Conservation (phyloP, 2,797 vertebrate species). For the Acrossocheilus fasciatus region DNA sequence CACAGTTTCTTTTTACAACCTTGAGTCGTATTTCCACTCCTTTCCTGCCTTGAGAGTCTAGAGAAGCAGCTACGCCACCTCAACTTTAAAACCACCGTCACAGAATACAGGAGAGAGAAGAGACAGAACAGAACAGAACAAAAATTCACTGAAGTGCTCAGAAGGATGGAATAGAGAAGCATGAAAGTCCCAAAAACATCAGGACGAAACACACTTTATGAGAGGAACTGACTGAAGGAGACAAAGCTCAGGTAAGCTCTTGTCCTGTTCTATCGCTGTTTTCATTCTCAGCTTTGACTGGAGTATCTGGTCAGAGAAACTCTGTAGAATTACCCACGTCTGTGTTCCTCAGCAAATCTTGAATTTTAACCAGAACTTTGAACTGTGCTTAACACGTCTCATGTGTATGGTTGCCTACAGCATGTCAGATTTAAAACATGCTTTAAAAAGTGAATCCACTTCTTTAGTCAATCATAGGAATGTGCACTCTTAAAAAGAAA, state of each 20-base stretch:
- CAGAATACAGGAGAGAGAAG: constrained; percentile 15
- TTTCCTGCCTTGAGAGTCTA: constrained; percentile 6
- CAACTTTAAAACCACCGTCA: constrained; percentile 38
- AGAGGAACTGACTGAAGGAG: constrained; percentile 33
- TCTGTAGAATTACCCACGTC: neutral
- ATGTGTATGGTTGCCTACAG: neutral
- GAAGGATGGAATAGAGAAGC: constrained; percentile 36
- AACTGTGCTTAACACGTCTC: neutral
- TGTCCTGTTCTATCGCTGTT: neutral
- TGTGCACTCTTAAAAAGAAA: neutral
- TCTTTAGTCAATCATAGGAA: neutral
- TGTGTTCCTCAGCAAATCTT: neutral
- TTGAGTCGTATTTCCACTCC: constrained; percentile 7
- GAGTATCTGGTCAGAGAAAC: neutral
- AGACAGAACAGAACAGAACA: constrained; percentile 7
- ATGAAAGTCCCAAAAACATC: constrained; percentile 32
- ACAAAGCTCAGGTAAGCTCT: constrained; percentile 34
- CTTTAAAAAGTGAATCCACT: neutral
- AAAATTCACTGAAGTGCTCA: constrained; percentile 1
- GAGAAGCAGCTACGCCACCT: neutral
- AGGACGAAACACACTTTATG: constrained; percentile 3
- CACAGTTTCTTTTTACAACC: constrained; percentile 8
- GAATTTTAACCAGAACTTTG: constrained; percentile 23
- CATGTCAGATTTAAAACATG: neutral
- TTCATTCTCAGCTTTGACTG: neutral